phyloP scores from a whole-genome alignment of 2,797 vertebrate genomes.

The Anguilla marmorata region DNA sequence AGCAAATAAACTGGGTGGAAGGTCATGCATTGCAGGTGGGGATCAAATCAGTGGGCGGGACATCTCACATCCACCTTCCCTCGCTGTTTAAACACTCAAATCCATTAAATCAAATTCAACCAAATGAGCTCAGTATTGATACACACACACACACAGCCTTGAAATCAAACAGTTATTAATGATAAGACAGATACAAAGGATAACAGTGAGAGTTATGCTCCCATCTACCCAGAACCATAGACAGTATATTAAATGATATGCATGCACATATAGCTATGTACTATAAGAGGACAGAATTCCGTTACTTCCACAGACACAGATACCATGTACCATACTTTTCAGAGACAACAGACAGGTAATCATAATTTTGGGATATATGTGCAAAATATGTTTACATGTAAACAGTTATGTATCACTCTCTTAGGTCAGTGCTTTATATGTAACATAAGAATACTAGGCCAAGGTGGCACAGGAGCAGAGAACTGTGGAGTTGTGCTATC shows the following conservation, averaged over 20 bases:
- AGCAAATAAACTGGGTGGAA: neutral
- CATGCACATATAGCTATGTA: neutral
- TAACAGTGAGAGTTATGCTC: neutral
- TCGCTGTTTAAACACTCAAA: neutral
- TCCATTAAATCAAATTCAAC: constrained; percentile 24
- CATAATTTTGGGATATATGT: neutral
- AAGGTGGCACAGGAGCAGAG: neutral
- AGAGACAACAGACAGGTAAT: neutral
- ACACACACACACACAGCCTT: neutral
- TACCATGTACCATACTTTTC: neutral
- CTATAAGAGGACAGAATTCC: neutral
- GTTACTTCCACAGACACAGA: neutral
- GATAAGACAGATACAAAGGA: neutral
- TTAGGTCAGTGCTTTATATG: neutral
- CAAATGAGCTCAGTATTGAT: neutral
- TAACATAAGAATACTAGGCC: neutral
- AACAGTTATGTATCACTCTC: neutral
- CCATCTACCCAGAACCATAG: neutral
- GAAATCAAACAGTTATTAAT: neutral
- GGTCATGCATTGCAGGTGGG: constrained; percentile 28
- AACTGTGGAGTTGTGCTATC: constrained; percentile 48
- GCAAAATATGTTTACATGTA: neutral
- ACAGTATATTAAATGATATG: neutral
- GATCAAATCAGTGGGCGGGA: neutral
- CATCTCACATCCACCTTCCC: neutral